phyloP scores from a whole-genome alignment of 2,113 vertebrate genomes.

The Promerops cafer region DNA sequence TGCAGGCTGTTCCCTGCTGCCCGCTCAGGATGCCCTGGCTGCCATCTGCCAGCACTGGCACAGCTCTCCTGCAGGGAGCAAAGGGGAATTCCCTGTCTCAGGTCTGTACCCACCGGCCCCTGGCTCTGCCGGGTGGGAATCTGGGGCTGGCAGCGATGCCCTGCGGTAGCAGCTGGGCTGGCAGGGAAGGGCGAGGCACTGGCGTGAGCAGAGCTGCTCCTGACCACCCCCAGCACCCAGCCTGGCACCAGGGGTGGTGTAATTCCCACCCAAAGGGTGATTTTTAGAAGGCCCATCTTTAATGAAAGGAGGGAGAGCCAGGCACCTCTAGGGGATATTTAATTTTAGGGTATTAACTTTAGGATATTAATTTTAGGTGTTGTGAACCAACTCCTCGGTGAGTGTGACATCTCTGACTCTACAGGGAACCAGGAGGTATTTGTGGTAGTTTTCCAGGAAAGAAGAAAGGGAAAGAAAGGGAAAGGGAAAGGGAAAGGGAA shows the following conservation, averaged over 20 bases:
- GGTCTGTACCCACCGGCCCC: rapidly evolving
- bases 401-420: background rate
- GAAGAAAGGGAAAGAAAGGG: background rate
- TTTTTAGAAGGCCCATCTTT: background rate
- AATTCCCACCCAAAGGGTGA: background rate
- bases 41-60: conserved; percentile 30
- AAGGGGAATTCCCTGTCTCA: background rate
- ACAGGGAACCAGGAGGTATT: background rate
- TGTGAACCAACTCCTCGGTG: background rate
- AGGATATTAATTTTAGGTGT: background rate
- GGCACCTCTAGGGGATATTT: background rate
- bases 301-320: background rate
- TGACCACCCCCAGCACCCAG: background rate
- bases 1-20: background rate
- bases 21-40: background rate
- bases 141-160: background rate
- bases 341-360: background rate
- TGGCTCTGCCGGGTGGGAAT: background rate
- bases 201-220: background rate
- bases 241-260: background rate
- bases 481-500: too few species aligned
- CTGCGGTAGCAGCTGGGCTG: background rate
- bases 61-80: background rate
- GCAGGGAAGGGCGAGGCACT: background rate
- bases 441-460: background rate